Base-by-base conservation (phyloP, 1,140 invertebrate species). In the Drosophila gunungcola region DNA sequence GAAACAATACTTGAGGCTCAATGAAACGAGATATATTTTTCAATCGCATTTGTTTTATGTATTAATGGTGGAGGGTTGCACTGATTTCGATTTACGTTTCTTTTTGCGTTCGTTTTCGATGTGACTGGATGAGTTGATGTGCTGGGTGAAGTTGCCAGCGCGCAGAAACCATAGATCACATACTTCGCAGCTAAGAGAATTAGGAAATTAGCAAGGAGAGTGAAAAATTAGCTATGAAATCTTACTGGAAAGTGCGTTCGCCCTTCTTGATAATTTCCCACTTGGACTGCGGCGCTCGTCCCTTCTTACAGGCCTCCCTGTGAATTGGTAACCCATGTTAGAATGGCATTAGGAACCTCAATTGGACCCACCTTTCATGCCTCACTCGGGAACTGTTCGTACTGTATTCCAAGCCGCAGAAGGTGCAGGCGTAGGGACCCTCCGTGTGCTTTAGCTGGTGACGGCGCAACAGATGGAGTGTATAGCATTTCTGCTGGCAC, bases 251-350 rank as follows among this genome's bases (percentile, higher is more conserved):
- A 38, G 83, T 88, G 25, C 83, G 79, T 45, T 88, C 83, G 10
- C 83, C 83, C n/a, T 82, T 70, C 9, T 89, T 88, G 10, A 88
- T 88, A 3, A 88, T 43, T 13, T 88, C 84, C 25, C 79, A 80
- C 56, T 89, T 88, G 25, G 83, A 89, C 25, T 88, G 72, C 6
- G 83, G 83, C 0, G 65, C 83, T 38, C 83, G 58, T n/a, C 83
- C 83, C 21, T 89, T 89, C n/a, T 88, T 88, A n/a, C 83, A 88
- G 7, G 83, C 84, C 61, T 83, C 83, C 6, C 82, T 85, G 38
- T 6, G 10, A 46, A 4, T 5, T 7, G 4, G 0, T 12, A 6
- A 29, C 5, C 5, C 0, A 46, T 43, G 4, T 29, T 12, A n/a
- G 36, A 9, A 0, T 5, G 25, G 7, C 9, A 21, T 38, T 9